Evolutionary conservation across 2,113 vertebrate genomes (phyloP).

Genomic region (Pangasianodon hypophthalmus): DNA sequence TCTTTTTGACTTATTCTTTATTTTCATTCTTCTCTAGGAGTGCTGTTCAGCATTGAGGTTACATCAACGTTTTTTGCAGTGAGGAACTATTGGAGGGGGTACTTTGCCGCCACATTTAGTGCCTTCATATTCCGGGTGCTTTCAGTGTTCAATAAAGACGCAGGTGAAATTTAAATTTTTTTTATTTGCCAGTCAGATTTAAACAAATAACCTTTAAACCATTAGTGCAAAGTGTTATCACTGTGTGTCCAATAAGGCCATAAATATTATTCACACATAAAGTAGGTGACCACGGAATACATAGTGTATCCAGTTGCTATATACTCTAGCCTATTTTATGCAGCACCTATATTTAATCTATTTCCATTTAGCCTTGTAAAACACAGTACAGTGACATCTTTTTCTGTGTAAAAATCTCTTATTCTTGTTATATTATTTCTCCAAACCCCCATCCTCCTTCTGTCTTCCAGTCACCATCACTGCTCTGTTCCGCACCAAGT

Average conservation of each 20-base stretch:
- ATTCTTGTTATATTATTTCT: background rate
- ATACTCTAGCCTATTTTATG: background rate
- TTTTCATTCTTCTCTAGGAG: conserved; percentile 53
- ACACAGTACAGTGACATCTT: background rate
- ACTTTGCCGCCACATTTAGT: conserved; percentile 95
- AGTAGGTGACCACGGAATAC: background rate
- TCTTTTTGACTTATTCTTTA: background rate
- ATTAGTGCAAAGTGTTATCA: background rate
- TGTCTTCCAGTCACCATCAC: conserved; percentile 86
- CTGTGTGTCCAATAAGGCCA: background rate
- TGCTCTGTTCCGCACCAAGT: conserved; percentile 93
- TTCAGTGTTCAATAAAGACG: conserved; percentile 94
- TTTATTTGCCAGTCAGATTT: background rate
- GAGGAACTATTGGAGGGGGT: conserved; percentile 97
- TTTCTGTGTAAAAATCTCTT: background rate
- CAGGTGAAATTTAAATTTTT: conserved; percentile 74
- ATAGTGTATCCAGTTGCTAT: background rate
- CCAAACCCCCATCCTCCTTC: background rate
- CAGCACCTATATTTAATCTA: background rate
- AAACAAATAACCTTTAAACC: background rate
- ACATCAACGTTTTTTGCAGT: conserved; percentile 97
- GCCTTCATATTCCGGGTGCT: conserved; percentile 97
- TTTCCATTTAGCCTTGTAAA: background rate
- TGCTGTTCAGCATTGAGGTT: conserved; percentile 89
- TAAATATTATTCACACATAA: background rate